Evolutionary conservation across 2,797 vertebrate genomes (phyloP), one percentile per base, ranked within the genome.

Genomic region (Apodemus agrarius): DNA sequence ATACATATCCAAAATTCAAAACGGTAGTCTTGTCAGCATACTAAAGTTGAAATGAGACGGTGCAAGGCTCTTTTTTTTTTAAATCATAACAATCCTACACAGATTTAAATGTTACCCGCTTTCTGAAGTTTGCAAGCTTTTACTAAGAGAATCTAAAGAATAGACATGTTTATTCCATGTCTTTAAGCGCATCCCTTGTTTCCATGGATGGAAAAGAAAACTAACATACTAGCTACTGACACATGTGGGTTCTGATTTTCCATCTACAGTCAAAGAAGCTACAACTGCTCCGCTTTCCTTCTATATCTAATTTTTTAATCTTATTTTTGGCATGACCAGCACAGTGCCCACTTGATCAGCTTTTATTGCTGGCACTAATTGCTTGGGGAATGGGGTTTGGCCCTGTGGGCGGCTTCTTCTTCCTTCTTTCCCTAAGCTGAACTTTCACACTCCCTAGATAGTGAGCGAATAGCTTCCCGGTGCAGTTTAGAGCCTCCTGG

Each of bases 81-180:
- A 3, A 57, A 65, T 54, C 5, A 26, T 29, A 75, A 24, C 72
- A 63, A 49, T 3, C 16, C 37, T 74, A 37, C 4, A 11, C 40
- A 54, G 26, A 40, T 76, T 95, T 80, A 37, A 92, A 87, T 24
- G 43, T 0, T 14, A 61, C 6, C 54, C 3, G 14, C 40, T 81
- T 90, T 67, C 74, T 76, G 57, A 54, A 74, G 26, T 90, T 88
- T 84, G n/a, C 14, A 67, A 21, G 57, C 19, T 61, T 92, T 92
- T 88, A 52, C 37, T 46, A 76, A 54, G n/a, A 84, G 31, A 90
- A 85, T 78, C 75, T 89, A 81, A 92, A 87, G 67, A 31, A 34
- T 1, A n/a, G 63, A 19, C 21, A 59, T 52, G 6, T 78, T 72
- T 46, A 67, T 79, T 85, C 19, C 13, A 29, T 29, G 67, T 76